These are phyloP conservation scores for Channa argus DNA, from an alignment of 2,113 vertebrate genomes.

Conservation along the genomic window DNA sequence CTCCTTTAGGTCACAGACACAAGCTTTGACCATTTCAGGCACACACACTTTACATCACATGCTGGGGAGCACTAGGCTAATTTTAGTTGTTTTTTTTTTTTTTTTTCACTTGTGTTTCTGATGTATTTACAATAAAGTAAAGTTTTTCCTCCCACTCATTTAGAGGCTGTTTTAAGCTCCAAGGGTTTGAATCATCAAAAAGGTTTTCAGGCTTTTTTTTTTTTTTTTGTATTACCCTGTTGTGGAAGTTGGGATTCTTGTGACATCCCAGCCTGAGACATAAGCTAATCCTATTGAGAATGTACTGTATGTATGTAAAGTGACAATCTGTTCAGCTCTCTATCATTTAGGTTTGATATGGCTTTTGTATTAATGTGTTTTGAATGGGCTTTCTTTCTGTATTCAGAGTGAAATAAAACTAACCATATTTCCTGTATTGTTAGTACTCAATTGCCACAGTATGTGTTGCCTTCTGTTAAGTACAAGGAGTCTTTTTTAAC, in stretches of 20 bases:
- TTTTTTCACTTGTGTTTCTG: constrained; percentile 29
- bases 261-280: constrained; percentile 71
- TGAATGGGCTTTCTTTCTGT: constrained; percentile 71
- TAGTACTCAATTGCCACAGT: constrained; percentile 40
- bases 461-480: constrained; percentile 50
- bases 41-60: constrained; percentile 52
- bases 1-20: constrained; percentile 44
- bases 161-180: constrained; percentile 48
- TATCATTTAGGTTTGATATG: constrained; percentile 72
- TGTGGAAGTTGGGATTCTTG: constrained; percentile 75
- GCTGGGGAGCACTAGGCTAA: constrained; percentile 39
- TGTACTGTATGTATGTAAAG: constrained; percentile 82
- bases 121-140: constrained; percentile 38
- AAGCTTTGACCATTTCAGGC: constrained; percentile 64
- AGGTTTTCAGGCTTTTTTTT: constrained; percentile 54
- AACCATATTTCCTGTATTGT: constrained; percentile 64
- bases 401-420: constrained; percentile 73
- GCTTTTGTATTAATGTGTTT: constrained; percentile 74
- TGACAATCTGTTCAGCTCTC: constrained; percentile 76
- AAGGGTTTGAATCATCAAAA: constrained; percentile 48
- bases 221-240: constrained; percentile 50
- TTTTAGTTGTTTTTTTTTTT: not conserved
- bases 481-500: constrained; percentile 59
- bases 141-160: constrained; percentile 42
- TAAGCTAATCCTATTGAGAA: constrained; percentile 80